Base-by-base conservation (phyloP, 1,140 invertebrate genomes). In the Diachasma alloeum region DNA sequence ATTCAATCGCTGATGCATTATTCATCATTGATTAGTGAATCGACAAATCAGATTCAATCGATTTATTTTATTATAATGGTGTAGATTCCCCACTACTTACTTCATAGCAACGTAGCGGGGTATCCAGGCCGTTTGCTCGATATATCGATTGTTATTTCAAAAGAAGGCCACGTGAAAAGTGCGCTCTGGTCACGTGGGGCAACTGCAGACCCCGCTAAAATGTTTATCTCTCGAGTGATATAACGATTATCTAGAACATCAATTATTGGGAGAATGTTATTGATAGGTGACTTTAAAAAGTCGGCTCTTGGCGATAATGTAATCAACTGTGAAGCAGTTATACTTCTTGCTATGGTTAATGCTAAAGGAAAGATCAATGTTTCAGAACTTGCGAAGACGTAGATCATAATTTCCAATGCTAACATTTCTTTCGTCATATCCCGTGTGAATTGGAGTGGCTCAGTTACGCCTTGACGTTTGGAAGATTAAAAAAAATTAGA, bases 151-250 rank as follows among this genome's bases (percentile, higher is more conserved):
- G 17, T 63, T 67, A n/a, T 66, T 46, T 72, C 78, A 72, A 80
- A 79, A 82, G 11, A 78, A 82, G 71, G 63, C 67, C 53, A 74
- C 53, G 13, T 44, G 48, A 77, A 77, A 74, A 37, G 36, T 13
- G 24, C 69, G 66, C 17, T 42, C 63, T 59, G 46, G 75, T 80
- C 19, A 63, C 22, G 59, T 63, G 56, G 67, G 39, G 19, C 39
- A 15, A 9, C 15, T 59, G 53, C 24, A 63, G 76, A 44, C 56
- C 31, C 37, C 22, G 68, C 72, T 76, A 71, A 53, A 67, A 53
- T 39, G 66, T 72, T 26, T 72, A 59, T 73, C 24, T 26, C 11
- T 15, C 8, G 10, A 0, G 0, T 63, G 59, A 63, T 63, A 63
- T 10, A 63, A 15, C 4, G 24, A 26, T 63, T 63, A 63, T 63